phyloP scores from a whole-genome alignment of 2,113 vertebrate species.

The Orientallactaga bullata region DNA sequence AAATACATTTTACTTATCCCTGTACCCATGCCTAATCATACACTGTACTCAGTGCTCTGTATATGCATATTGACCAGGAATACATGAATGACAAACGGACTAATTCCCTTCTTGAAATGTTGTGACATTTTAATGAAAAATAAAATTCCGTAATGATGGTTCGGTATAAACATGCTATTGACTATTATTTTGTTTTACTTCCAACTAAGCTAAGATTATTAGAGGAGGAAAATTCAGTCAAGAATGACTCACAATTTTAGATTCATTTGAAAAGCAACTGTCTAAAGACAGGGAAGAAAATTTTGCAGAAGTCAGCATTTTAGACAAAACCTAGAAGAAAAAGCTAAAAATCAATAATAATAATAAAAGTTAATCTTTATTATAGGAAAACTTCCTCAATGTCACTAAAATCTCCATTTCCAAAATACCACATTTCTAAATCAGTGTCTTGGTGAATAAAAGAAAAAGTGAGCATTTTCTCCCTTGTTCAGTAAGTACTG shows the following conservation, averaged over 20 bases:
- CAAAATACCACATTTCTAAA: slow-evolving; percentile 6
- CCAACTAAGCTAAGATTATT: slow-evolving; percentile 45
- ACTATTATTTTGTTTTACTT: slow-evolving; percentile 54
- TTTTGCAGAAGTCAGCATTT: slow-evolving; percentile 18
- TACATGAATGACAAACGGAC: slow-evolving; percentile 46
- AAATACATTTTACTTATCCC: slow-evolving; percentile 3
- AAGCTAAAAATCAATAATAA: background rate
- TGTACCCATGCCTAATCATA: background rate
- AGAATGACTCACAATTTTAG: slow-evolving; percentile 37
- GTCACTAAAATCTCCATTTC: slow-evolving; percentile 14
- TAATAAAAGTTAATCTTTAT: no score
- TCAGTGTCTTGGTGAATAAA: background rate
- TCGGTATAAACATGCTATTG: slow-evolving; percentile 44
- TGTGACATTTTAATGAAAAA: slow-evolving; percentile 63
- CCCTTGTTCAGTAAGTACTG: background rate
- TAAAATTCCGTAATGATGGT: slow-evolving; percentile 52
- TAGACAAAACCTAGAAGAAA: background rate
- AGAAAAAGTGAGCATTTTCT: background rate
- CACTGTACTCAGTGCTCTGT: background rate
- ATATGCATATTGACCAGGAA: slow-evolving; percentile 47
- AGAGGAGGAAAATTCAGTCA: slow-evolving; percentile 13
- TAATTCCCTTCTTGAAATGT: slow-evolving; percentile 29
- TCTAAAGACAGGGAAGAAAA: background rate
- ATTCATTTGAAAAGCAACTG: slow-evolving; percentile 12
- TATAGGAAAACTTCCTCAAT: background rate